Conservation (phyloP, 64 coral and sea anemone species). For the Astreopora myriophthalma region DNA sequence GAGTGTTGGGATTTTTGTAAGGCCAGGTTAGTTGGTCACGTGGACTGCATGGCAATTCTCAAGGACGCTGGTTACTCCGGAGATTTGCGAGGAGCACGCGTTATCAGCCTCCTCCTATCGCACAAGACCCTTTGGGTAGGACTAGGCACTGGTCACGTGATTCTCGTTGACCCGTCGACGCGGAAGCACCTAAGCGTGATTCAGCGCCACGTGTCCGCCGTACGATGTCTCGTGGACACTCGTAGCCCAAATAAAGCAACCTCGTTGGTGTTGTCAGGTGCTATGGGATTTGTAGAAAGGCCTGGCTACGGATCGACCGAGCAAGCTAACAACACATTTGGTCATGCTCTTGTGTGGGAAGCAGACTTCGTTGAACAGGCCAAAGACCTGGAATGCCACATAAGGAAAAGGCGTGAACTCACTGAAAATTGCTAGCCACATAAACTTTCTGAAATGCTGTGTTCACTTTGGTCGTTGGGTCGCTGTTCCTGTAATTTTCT, state of each 20-base stretch:
- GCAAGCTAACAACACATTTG: constrained; percentile 59
- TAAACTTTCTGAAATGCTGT: neutral
- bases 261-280: constrained; percentile 79
- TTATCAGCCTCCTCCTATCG: constrained; percentile 80
- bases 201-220: constrained; percentile 81
- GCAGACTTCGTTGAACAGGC: constrained; percentile 74
- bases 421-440: neutral
- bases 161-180: constrained; percentile 74
- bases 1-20: constrained; percentile 85
- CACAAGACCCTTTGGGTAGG: constrained; percentile 81
- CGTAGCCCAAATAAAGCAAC: constrained; percentile 26
- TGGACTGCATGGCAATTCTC: constrained; percentile 71
- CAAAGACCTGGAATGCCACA: constrained; percentile 28
- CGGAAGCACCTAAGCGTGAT: constrained; percentile 63
- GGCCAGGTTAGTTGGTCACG: constrained; percentile 34
- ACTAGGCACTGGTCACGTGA: constrained; percentile 87
- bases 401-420: neutral
- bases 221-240: constrained; percentile 72
- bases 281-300: constrained; percentile 85
- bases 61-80: constrained; percentile 3
- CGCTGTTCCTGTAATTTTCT: no score
- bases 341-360: constrained; percentile 81
- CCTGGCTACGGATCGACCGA: constrained; percentile 50
- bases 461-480: neutral
- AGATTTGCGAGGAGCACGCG: constrained; percentile 67